Base-by-base conservation (phyloP, 2,113 vertebrate species). In the Hippocampus zosterae region DNA sequence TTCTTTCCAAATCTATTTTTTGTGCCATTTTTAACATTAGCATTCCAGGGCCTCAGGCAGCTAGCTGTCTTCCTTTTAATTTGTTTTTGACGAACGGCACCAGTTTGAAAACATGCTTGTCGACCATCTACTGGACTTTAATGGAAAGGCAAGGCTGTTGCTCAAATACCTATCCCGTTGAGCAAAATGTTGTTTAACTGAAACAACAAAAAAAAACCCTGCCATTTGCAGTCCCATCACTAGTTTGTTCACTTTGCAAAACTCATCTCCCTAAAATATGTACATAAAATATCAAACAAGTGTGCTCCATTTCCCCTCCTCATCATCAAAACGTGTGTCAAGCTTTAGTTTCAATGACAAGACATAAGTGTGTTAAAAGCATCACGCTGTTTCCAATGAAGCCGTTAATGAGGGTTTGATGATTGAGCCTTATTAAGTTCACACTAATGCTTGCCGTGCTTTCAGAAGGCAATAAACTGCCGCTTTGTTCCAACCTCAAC, bases 401-500 rank as follows among this genome's bases (percentile, higher is more conserved):
- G 63, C 62, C 33, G 41, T 40, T 60, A 52, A n/a, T 66, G 23
- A 27, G 62, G 59, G 40, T 52, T 10, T 70, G 50, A 68, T 2
- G 3, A 67, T 73, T 61, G 69, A 29, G 62, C 1, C 21, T 67
- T 71, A 67, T 71, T 57, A 50, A 52, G 70, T 61, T 7, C 1
- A 23, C n/a, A 66, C 16, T 65, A 74, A 76, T 62, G 2, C 0
- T 27, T 77, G 67, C 56, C 46, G 18, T 21, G 52, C 18, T 6
- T 60, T 56, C 37, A 66, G 11, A 70, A 46, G 57, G 57, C 59
- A 72, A 81, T 60, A 61, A 2, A 2, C 55, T 60, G 12, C 19
- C 56, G 69, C 60, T 37, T 23, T 55, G 75, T 69, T 74, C 40
- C 48, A 55, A 61, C 48, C 40, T 73, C 75, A 69, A 62, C 19